A percentile compares a stretch with the other conserved stretches of the same genome.
Evolutionary conservation across 2,888 invertebrate species (phyloP).

Genomic region (Poecilobothrus nobilitatus): DNA sequence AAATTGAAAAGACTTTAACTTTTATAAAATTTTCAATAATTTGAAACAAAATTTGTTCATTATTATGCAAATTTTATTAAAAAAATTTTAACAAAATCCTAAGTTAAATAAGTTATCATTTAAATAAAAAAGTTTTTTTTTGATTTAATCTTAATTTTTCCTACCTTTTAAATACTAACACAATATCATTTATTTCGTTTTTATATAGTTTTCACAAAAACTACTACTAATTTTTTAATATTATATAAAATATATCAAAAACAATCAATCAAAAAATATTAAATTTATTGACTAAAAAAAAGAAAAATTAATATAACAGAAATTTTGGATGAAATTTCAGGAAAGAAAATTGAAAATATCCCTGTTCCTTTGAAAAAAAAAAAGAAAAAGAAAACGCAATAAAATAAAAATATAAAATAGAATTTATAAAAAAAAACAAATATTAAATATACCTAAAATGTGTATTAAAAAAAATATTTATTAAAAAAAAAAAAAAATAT

Average conservation of each 20-base stretch:
- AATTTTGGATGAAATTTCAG: neutral
- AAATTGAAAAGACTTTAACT: too few relatives aligned
- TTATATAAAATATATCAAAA: too few relatives aligned
- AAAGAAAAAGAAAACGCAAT: neutral
- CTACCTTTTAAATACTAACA: neutral
- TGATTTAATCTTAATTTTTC: neutral
- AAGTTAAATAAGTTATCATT: neutral
- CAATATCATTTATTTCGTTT: neutral
- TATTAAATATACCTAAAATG: conserved; percentile 3
- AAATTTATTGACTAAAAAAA: too few relatives aligned
- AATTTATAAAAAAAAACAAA: neutral
- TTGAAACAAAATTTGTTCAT: too few relatives aligned
- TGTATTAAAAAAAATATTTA: conserved; percentile 13
- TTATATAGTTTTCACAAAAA: neutral
- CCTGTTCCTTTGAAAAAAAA: neutral
- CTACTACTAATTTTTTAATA: too few relatives aligned
- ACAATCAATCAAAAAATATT: too few relatives aligned
- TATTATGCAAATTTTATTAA: too few relatives aligned
- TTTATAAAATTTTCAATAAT: too few relatives aligned
- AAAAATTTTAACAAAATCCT: too few relatives aligned
- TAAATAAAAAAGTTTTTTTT: neutral
- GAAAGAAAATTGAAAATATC: neutral
- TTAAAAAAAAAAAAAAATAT: conserved; percentile 18
- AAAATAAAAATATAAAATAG: neutral
- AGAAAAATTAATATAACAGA: too few relatives aligned